Evolutionary conservation across 1,140 invertebrate genomes (phyloP).

Genomic region (Luehdorfia chinensis): DNA sequence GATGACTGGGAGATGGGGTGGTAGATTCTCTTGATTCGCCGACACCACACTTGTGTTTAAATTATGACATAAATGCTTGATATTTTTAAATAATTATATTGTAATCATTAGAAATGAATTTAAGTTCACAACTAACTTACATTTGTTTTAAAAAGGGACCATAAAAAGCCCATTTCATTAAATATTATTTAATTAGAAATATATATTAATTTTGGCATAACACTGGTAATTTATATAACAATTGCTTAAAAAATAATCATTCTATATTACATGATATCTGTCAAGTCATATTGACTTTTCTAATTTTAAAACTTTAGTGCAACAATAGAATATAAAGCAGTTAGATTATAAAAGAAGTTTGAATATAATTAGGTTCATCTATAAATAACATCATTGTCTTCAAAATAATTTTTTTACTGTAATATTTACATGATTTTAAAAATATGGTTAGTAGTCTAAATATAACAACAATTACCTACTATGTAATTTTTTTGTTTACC

Average conservation of each 20-base stretch:
- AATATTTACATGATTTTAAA: background rate
- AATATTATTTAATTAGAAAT: background rate
- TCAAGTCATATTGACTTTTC: slow-evolving; percentile 9
- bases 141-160: slow-evolving; percentile 39
- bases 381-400: background rate
- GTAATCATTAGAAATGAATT: too few species aligned
- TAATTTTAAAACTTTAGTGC: slow-evolving; percentile 9
- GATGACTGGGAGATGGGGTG: background rate
- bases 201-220: slow-evolving; percentile 5
- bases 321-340: background rate
- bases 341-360: background rate
- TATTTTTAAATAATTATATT: too few species aligned
- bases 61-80: too few species aligned
- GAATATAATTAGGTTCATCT: background rate
- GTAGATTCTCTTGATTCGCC: too few species aligned
- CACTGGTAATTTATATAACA: slow-evolving; percentile 4
- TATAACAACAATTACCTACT: background rate
- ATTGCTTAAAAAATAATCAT: background rate
- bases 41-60: too few species aligned
- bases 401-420: background rate
- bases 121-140: slow-evolving; percentile 25
- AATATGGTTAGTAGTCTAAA: background rate
- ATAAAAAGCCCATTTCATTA: slow-evolving; percentile 37
- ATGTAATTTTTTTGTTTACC: too few species aligned
- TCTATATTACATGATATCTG: background rate